phyloP scores from a whole-genome alignment of 2,113 vertebrate species.

The Solea solea region DNA sequence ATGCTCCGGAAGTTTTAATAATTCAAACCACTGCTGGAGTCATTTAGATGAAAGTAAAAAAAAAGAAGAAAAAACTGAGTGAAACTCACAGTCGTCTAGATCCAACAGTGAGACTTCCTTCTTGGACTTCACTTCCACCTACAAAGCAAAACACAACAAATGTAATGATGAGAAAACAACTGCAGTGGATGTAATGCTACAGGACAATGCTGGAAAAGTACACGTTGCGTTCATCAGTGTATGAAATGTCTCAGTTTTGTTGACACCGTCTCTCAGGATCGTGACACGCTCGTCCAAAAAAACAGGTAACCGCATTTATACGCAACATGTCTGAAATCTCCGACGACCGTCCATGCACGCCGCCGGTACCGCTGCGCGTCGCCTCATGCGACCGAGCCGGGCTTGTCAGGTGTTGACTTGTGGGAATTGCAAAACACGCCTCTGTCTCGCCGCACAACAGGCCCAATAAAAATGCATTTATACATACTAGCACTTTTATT shows the following conservation, averaged over 20 bases:
- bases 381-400: constrained; percentile 4
- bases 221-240: background rate
- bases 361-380: constrained; percentile 26
- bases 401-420: constrained; percentile 36
- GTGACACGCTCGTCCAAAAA: constrained; percentile 19
- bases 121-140: constrained; percentile 83
- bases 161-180: background rate
- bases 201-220: background rate
- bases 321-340: constrained; percentile 23
- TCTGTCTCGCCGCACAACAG: constrained; percentile 19
- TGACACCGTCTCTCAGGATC: constrained; percentile 4
- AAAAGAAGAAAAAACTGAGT: background rate
- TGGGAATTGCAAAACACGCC: constrained; percentile 33
- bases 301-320: constrained; percentile 14
- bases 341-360: constrained; percentile 11
- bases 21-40: too few relatives aligned
- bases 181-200: background rate
- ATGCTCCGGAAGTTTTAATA: background rate
- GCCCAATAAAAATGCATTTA: constrained; percentile 47
- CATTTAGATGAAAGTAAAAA: too few relatives aligned
- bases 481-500: constrained; percentile 50
- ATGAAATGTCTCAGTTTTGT: constrained; percentile 37
- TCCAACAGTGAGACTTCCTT: constrained; percentile 90
- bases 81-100: constrained; percentile 93
- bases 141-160: constrained; percentile 54